phyloP scores from a whole-genome alignment of 2,888 invertebrate species.

The Coremacera marginata region DNA sequence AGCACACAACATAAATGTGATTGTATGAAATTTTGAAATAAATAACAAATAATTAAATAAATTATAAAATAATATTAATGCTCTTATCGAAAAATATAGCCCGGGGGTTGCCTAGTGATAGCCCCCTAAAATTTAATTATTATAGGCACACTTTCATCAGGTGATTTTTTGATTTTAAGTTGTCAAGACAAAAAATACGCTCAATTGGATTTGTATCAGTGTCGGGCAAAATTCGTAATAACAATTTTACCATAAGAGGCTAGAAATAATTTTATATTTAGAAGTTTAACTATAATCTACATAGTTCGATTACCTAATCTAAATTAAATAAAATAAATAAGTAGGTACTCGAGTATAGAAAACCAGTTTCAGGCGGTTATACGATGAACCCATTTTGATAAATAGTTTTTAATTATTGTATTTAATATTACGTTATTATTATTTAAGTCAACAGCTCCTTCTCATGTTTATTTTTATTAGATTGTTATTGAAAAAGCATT shows the following conservation, averaged over 20 bases:
- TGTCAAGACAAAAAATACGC: background rate
- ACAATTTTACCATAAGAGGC: background rate
- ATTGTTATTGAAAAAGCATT: background rate
- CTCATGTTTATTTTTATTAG: background rate
- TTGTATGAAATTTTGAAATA: background rate
- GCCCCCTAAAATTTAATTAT: too few species aligned
- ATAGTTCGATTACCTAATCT: background rate
- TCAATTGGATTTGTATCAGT: too few species aligned
- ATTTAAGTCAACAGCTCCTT: background rate
- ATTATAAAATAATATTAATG: background rate
- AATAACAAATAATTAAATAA: background rate
- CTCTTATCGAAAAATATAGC: background rate
- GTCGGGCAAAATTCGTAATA: background rate
- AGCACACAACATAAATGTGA: too few species aligned
- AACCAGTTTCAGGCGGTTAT: conserved; percentile 57
- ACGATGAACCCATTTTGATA: conserved; percentile 56
- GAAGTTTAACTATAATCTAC: background rate
- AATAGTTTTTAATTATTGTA: conserved; percentile 34
- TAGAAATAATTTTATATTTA: background rate
- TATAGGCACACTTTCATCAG: conserved; percentile 5
- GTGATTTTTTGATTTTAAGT: conserved; percentile 10
- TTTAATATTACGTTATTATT: background rate
- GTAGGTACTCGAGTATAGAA: background rate
- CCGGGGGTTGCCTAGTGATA: background rate
- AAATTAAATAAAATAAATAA: background rate